phyloP scores from a whole-genome alignment of 1,140 invertebrate genomes.

The Hirudo medicinalis region DNA sequence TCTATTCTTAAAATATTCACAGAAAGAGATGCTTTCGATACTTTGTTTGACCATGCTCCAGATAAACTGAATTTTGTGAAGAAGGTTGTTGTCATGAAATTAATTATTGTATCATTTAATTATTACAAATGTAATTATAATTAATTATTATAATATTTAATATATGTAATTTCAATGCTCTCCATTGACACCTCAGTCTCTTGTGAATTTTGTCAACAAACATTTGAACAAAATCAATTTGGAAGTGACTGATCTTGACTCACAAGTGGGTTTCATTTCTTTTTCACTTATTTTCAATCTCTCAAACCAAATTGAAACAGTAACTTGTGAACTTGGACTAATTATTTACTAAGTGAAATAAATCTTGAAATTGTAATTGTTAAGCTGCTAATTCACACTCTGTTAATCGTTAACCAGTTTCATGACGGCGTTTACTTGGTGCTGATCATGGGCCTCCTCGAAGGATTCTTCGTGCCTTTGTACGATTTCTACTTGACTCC shows the following conservation, averaged over 20 bases:
- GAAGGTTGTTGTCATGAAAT: slow-evolving; percentile 49
- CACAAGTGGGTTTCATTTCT: slow-evolving; percentile 46
- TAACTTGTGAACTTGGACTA: no score
- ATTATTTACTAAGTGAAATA: not conserved
- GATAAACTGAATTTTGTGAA: slow-evolving; percentile 95
- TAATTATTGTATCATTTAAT: not conserved
- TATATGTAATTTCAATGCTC: no score
- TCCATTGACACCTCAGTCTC: slow-evolving; percentile 38
- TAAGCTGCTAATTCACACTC: not conserved
- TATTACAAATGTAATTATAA: not conserved
- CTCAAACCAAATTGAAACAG: no score
- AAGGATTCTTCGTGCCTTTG: slow-evolving; percentile 95
- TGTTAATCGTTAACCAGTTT: slow-evolving; percentile 47
- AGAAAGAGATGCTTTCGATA: slow-evolving; percentile 88
- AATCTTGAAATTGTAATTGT: not conserved
- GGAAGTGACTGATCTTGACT: slow-evolving; percentile 82
- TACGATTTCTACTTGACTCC: slow-evolving; percentile 85
- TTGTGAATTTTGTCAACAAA: slow-evolving; percentile 95
- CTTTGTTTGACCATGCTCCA: slow-evolving; percentile 92
- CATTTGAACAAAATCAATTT: slow-evolving; percentile 91
- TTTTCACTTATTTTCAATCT: no score
- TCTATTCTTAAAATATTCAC: slow-evolving; percentile 23
- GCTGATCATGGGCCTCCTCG: slow-evolving; percentile 83
- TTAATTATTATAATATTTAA: slow-evolving; percentile 6
- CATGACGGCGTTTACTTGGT: slow-evolving; percentile 92